These are phyloP conservation scores for Drosophila seguyi DNA, from an alignment of 1,140 invertebrate genomes.

Conservation along the genomic window DNA sequence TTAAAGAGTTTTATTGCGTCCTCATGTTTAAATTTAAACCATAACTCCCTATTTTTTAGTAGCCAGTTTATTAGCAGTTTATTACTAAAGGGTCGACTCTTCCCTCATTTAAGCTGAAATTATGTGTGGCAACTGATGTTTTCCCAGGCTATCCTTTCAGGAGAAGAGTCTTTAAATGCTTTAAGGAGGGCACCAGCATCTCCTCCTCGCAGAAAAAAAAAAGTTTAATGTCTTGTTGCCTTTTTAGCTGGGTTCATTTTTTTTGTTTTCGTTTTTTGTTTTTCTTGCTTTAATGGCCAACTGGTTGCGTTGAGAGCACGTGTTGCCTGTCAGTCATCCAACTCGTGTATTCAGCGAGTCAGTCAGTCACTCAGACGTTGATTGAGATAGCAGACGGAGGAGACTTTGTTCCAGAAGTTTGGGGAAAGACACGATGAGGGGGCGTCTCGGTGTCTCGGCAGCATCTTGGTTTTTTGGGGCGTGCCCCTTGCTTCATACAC, in stretches of 20 bases:
- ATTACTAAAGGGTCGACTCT: background rate
- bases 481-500: slow-evolving; percentile 12
- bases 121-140: slow-evolving; percentile 19
- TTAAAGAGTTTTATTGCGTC: background rate
- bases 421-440: slow-evolving; percentile 1
- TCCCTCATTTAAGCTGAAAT: background rate
- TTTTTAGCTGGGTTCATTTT: slow-evolving; percentile 5
- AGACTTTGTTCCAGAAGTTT: slow-evolving; percentile 6
- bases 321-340: slow-evolving; percentile 56
- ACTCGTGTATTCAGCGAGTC: slow-evolving; percentile 15
- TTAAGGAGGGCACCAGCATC: background rate
- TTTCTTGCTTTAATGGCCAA: slow-evolving; percentile 47
- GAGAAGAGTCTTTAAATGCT: slow-evolving; percentile 4
- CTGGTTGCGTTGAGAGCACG: slow-evolving; percentile 45
- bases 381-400: slow-evolving; percentile 50
- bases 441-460: slow-evolving; percentile 29
- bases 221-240: background rate
- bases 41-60: background rate
- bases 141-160: slow-evolving; percentile 1
- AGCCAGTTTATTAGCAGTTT: slow-evolving; percentile 4
- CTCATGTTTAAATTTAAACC: no score
- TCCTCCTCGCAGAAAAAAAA: background rate
- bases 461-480: slow-evolving; percentile 29
- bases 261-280: slow-evolving; percentile 11
- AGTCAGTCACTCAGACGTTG: slow-evolving; percentile 33